phyloP scores from a whole-genome alignment of 2,113 vertebrate genomes.

The Macroglossus sobrinus region DNA sequence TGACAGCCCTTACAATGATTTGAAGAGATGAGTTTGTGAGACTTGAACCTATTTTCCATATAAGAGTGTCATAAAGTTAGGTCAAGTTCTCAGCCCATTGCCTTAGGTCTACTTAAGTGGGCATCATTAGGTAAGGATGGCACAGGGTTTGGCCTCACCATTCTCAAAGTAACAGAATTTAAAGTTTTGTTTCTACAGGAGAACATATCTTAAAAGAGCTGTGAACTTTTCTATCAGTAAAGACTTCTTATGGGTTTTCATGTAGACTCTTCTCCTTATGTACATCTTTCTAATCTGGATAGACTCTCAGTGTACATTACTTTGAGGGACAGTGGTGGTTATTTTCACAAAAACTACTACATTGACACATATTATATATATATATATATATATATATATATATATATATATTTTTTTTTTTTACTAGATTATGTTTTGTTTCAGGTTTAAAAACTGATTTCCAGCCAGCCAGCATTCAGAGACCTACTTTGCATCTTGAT shows the following conservation, averaged over 20 bases:
- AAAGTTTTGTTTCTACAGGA: conserved; percentile 17
- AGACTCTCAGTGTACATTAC: neutral
- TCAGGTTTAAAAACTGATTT: conserved; percentile 80
- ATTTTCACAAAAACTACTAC: conserved; percentile 49
- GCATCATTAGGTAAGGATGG: neutral
- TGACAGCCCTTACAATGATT: neutral
- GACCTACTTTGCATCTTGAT: conserved; percentile 84
- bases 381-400: neutral
- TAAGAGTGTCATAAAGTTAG: neutral
- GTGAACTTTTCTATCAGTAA: neutral
- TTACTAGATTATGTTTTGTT: conserved; percentile 66
- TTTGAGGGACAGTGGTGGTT: neutral
- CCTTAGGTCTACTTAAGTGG: neutral
- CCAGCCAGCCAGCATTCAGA: conserved; percentile 80
- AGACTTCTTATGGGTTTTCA: neutral
- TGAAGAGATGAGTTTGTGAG: neutral
- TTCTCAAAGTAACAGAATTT: neutral
- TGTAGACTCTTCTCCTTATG: neutral
- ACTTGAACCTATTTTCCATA: neutral
- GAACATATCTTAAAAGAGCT: neutral
- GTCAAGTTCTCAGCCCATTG: neutral
- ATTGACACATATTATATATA: conserved; percentile 66
- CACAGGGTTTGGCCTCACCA: neutral
- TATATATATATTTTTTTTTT: neutral
- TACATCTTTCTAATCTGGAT: neutral